Base-by-base conservation (phyloP, 2,888 invertebrate species). In the Dryomyza anilis region DNA sequence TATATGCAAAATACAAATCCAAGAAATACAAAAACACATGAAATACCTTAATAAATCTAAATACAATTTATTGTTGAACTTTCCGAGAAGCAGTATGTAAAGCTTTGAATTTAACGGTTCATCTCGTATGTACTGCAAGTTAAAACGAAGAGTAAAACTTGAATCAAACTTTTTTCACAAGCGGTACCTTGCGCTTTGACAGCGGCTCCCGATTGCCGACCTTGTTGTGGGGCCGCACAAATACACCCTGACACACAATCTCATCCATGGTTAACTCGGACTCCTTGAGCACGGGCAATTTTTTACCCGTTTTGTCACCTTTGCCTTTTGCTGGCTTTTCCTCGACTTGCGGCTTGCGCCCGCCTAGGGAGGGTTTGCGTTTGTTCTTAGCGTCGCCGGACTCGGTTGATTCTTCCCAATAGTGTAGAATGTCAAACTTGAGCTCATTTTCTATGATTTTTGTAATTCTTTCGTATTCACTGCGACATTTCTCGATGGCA, bases 1-100 rank as follows among this genome's bases (percentile, higher is more conserved):
- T 8, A 33, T n/a, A n/a, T n/a, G n/a, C n/a, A 33, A 8, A 33
- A 33, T 8, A 33, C 7, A 33, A 33, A 33, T 33, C 12, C 33
- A 33, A 33, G 12, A 33, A 33, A 8, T 7, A 12, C 12, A 12
- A 33, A 33, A 12, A 8, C 33, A 33, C 12, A 8, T 8, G 7
- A 33, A 33, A 8, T 33, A 33, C 33, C 7, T 33, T 33, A 33
- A 8, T 33, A 33, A 33, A 33, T 8, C 33, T 12, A 7, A 33
- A 33, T 8, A 33, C 7, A 33, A 33, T 7, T 33, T 12, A 33
- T 12, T 33, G 12, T 8, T 33, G 7, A 33, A 8, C 12, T 62
- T 66, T 1, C 78, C 76, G n/a, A 78, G 29, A 10, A 80, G 68
- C 5, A 78, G 58, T 46, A 80, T 77, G 3, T 74, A 64, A 1